Base-by-base conservation (phyloP, 2,113 vertebrate genomes). In the Ciconia stormi region DNA sequence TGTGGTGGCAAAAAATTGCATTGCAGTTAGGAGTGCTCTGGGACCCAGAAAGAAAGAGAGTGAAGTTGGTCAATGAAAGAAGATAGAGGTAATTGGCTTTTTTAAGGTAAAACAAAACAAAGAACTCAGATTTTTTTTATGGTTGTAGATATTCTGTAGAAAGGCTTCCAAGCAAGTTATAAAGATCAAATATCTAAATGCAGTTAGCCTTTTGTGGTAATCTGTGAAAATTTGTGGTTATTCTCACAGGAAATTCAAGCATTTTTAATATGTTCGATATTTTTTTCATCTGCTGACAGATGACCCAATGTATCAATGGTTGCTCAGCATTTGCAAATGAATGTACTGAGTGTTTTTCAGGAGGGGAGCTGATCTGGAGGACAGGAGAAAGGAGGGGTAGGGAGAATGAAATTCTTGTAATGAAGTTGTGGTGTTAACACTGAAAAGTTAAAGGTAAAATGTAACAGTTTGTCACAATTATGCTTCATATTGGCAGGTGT, bases 381-480 rank as follows among this genome's bases (percentile, higher is more conserved):
- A 90, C 92, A 50, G 46, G 30, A 85, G 71, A 93, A 89, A 85
- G 46, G 34, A 84, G 21, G 5, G 32, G 19, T 38, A 76, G 36
- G 21, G n/a, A 71, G 27, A 30, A 76, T 69, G 22, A 77, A 22
- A 87, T 89, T 82, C 18, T 69, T 90, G 50, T 97, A 98, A 97
- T 97, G 96, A 97, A 97, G 91, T 89, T 97, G 83, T 93, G 88
- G 53, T 95, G 79, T 87, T 97, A 97, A 97, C 27, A 42, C 91
- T 47, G 67, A 97, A 97, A 98, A 98, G 98, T 97, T 98, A 98
- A 98, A 98, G 97, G 97, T 98, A 98, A 98, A 98, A 98, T 98
- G 98, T 98, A 98, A 98, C 96, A 97, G 97, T 99, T 98, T 98
- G 98, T 98, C 98, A 99, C 98, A 98, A 98, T 99, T 99, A 98